Evolutionary conservation across 2,888 invertebrate genomes (phyloP), one percentile per base, ranked within the genome.

Genomic region (Rapana venosa): DNA sequence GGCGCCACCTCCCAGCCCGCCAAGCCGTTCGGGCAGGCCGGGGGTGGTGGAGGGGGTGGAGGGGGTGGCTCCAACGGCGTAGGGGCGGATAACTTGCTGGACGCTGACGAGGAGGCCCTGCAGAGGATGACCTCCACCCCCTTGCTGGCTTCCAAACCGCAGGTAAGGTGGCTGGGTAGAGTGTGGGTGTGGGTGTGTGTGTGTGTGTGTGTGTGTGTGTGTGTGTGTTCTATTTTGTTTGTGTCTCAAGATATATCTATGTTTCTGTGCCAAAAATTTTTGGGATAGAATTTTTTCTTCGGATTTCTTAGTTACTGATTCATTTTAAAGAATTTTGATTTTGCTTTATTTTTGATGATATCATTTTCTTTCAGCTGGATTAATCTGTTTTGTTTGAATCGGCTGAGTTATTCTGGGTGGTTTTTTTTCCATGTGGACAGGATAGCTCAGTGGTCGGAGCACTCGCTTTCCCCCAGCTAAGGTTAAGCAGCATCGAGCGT

Each of bases 61-160:
- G 95, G 94, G 91, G 94, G 95, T 91, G 94, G 95, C 92, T 93
- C 94, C 89, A 94, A 94, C 91, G 95, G 94, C 91, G 94, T 95
- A 91, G 94, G 95, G 91, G 93, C 94, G 88, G 94, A 94, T 91
- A 96, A 95, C 92, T 93, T 95, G 66, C 92, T 95, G 87, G 95
- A 95, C 90, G 94, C 95, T 22, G 95, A 95, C 90, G 94, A 95
- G 90, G 94, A 95, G 70, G 94, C 94, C 0, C 91, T 94, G 32
- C 92, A 94, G 83, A 91, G 94, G 47, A 95, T 95, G 95, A 94
- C 95, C 87, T 93, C 94, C 74, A 94, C 95, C 58, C 95, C 95
- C 58, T 90, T 92, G 79, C 92, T 94, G 32, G 74, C 74, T 91
- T 92, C 93, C 32, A 92, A 93, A 87, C 90, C 90, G 87, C 91